phyloP scores from a whole-genome alignment of 2,888 invertebrate genomes.

The Dinocampus coccinellae region DNA sequence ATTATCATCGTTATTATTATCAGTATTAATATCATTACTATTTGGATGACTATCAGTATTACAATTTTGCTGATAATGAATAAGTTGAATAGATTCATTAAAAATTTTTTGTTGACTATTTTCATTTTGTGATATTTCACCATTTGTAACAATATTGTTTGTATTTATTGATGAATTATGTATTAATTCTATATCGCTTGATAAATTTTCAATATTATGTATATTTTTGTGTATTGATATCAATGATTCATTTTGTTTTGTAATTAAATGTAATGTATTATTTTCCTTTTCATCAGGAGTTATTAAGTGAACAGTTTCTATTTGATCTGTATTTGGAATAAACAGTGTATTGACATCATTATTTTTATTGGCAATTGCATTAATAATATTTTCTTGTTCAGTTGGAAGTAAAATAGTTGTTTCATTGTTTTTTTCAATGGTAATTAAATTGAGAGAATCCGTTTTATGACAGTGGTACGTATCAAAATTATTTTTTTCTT shows the following conservation, averaged over 20 bases:
- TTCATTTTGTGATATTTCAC: conserved; percentile 3
- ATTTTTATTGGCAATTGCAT: conserved; percentile 11
- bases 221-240: conserved; percentile 59
- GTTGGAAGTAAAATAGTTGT: conserved; percentile 38
- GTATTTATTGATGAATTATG: conserved; percentile 43
- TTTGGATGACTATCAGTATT: background rate
- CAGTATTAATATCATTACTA: conserved; percentile 21
- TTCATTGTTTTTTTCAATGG: conserved; percentile 45
- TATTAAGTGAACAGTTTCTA: conserved; percentile 45
- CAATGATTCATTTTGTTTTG: conserved; percentile 59
- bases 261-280: conserved; percentile 61
- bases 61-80: conserved; percentile 3
- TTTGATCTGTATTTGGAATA: conserved; percentile 52
- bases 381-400: conserved; percentile 37
- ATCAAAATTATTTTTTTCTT: background rate
- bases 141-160: conserved; percentile 41
- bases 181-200: conserved; percentile 57
- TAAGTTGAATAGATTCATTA: background rate
- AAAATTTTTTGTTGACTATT: background rate
- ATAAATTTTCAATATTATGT: conserved; percentile 56
- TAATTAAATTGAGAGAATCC: conserved; percentile 46
- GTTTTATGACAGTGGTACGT: background rate
- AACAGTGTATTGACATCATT: conserved; percentile 44
- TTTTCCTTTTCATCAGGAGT: conserved; percentile 40
- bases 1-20: conserved; percentile 3